Conservation (phyloP, 1,140 invertebrate species). For the Heliconius nattereri region DNA sequence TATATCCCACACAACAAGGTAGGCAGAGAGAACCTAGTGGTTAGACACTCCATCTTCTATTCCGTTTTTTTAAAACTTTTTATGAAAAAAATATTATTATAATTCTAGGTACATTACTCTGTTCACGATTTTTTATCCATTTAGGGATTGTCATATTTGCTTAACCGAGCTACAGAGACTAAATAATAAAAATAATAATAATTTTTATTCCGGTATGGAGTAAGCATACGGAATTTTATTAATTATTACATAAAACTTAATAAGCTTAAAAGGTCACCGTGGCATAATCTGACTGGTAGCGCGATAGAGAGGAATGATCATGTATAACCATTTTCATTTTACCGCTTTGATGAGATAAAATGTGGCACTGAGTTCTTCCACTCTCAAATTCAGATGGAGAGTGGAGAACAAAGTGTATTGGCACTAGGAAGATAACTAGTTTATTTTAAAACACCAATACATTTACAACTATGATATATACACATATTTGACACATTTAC, state of each 20-base stretch:
- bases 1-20: no score
- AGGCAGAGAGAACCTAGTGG: no score
- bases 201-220: neutral
- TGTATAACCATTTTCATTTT: no score
- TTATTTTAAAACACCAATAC: neutral
- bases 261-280: neutral
- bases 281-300: neutral
- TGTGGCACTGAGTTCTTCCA: no score
- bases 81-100: no score
- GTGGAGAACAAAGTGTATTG: neutral
- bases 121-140: neutral
- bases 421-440: neutral
- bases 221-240: neutral
- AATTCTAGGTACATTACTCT: neutral
- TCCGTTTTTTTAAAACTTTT: no score
- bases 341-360: no score
- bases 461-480: neutral
- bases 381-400: neutral
- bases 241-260: no score
- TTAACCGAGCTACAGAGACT: neutral
- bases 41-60: no score
- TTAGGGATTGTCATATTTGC: neutral
- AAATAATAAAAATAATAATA: neutral
- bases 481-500: conserved; percentile 51
- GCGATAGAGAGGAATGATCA: neutral